Percentiles rank a stretch among this genome's conserved stretches.
phyloP scores from a whole-genome alignment of 2,797 vertebrate species.

The Poecilia wingei region DNA sequence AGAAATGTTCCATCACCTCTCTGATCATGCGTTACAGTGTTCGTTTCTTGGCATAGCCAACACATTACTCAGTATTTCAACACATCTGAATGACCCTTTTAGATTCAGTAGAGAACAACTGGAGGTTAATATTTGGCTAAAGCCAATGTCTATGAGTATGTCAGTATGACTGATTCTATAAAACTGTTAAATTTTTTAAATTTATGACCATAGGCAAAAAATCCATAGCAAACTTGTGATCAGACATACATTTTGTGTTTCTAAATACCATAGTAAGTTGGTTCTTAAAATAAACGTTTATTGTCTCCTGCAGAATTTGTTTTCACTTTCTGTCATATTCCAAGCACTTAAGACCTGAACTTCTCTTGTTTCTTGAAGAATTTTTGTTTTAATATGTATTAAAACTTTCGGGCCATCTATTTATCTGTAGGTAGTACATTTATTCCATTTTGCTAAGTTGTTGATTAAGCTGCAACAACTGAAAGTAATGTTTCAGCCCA shows the following conservation, averaged over 20 bases:
- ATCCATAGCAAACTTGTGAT: neutral
- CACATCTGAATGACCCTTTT: neutral
- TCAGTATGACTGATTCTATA: neutral
- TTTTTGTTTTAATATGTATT: neutral
- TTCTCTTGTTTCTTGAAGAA: neutral
- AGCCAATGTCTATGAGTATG: no score
- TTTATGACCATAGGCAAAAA: neutral
- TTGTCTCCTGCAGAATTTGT: neutral
- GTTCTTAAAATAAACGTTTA: neutral
- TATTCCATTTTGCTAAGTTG: neutral
- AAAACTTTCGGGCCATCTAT: neutral
- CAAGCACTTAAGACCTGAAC: neutral
- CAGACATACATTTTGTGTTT: neutral
- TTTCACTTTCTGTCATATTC: neutral
- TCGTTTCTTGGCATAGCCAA: neutral
- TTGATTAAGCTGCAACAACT: neutral
- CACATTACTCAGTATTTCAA: neutral
- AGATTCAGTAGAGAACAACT: neutral
- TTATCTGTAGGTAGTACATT: neutral
- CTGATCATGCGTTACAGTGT: conserved; percentile 20
- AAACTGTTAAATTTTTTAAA: neutral
- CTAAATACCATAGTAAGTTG: neutral
- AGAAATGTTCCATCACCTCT: conserved; percentile 30
- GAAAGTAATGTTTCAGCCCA: neutral
- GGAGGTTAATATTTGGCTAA: neutral